Base-by-base conservation (phyloP, 2,113 vertebrate genomes). In the Anoura caudifer region DNA sequence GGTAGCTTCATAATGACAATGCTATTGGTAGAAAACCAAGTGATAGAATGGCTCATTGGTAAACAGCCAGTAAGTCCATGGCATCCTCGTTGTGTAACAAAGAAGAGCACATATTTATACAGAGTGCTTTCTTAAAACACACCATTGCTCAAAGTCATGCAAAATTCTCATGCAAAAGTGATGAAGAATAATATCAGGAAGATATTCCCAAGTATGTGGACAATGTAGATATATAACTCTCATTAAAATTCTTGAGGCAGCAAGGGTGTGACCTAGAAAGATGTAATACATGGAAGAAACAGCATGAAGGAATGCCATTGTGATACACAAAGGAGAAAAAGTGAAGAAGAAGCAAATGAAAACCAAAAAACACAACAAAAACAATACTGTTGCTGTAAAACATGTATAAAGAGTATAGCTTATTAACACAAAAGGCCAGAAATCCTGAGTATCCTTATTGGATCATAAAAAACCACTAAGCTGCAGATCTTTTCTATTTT, bases 161-260 rank as follows among this genome's bases (percentile, higher is more conserved):
- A 28, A 94, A 90, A 59, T 94, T 56, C 67, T 97, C 24, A 95
- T 56, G 45, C 0, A 26, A 82, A 94, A 95, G 72, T 92, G 81
- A 92, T 88, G 85, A 97, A 97, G 50, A 63, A 81, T 61, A 82
- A 96, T 54, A 61, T 92, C 82, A 65, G 73, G 24, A 87, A 87
- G 65, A 85, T 38, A 80, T 86, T 98, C 87, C 81, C 70, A 90
- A 61, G 43, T 61, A 67, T 56, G 85, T 91, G 59, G 91, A 88
- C 52, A 65, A 33, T 45, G 36, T 17, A 96, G 91, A 96, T 97
- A 95, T 97, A 96, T 96, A 91, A 69, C 45, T 61, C 52, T 92
- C 0, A 0, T 95, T 96, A 96, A 96, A 95, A 97, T 96, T 96
- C 85, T 90, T 69, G 33, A 96, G 20, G 67, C 50, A 85, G 77